phyloP scores from a whole-genome alignment of 2,113 vertebrate species.

The Calonectris borealis region DNA sequence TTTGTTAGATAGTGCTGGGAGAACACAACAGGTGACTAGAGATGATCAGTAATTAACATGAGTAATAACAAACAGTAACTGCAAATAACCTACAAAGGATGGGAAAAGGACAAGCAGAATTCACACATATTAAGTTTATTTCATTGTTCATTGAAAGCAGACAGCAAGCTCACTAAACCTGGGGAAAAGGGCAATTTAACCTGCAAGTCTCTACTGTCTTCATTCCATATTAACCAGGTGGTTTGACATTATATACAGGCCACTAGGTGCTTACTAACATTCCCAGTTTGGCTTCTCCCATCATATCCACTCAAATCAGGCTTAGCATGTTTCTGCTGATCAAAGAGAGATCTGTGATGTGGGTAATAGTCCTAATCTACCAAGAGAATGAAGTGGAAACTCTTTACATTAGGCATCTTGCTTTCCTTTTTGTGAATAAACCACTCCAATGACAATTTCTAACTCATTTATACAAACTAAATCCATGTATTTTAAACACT shows the following conservation, averaged over 20 bases:
- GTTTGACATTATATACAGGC: not conserved
- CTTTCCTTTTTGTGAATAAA: not conserved
- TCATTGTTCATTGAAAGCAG: not conserved
- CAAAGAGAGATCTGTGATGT: not conserved
- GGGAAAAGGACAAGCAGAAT: not conserved
- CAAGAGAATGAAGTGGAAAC: not conserved
- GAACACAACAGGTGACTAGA: not conserved
- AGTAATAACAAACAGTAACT: not conserved
- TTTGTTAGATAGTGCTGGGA: not conserved
- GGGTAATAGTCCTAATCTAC: not conserved
- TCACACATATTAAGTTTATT: not conserved
- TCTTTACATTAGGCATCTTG: not conserved
- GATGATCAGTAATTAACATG: not conserved
- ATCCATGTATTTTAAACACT: not conserved
- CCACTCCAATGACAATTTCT: not conserved
- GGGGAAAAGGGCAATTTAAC: not conserved
- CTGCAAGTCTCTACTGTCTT: not conserved
- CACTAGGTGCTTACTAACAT: not conserved
- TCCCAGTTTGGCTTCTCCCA: not conserved
- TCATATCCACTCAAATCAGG: not conserved
- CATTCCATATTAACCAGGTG: not conserved
- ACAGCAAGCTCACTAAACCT: not conserved
- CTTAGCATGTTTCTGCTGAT: not conserved
- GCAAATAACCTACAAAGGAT: not conserved
- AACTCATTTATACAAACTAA: not conserved